Conservation (phyloP, 2,113 vertebrate genomes). For the Prietella phreatophila region DNA sequence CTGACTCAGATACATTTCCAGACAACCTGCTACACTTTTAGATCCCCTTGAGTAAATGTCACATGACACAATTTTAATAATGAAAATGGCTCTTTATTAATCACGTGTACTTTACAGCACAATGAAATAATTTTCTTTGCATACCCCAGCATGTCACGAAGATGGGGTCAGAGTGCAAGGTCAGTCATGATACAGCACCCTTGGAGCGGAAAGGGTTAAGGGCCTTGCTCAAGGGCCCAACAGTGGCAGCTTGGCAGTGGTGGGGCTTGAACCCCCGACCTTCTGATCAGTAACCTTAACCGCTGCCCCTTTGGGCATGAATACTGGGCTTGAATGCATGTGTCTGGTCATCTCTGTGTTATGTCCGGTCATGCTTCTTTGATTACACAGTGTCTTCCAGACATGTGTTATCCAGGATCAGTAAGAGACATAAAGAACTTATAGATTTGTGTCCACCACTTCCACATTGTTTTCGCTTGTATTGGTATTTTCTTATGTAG, state of each 20-base stretch:
- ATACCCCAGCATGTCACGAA: too few relatives aligned
- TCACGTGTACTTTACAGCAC: too few relatives aligned
- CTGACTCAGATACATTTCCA: conserved; percentile 1
- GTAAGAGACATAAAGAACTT: background rate
- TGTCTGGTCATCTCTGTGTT: conserved; percentile 8
- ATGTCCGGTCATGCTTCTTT: background rate
- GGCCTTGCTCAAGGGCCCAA: too few relatives aligned
- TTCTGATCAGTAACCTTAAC: too few relatives aligned
- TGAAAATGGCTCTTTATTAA: too few relatives aligned
- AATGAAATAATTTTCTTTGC: too few relatives aligned
- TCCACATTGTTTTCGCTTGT: background rate
- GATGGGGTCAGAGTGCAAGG: too few relatives aligned
- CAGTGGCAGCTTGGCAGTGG: too few relatives aligned
- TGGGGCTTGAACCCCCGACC: too few relatives aligned
- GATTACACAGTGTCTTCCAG: background rate
- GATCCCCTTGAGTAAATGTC: conserved; percentile 19
- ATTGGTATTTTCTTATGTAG: background rate
- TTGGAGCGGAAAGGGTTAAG: too few relatives aligned
- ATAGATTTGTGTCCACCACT: background rate
- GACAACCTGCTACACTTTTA: conserved; percentile 16
- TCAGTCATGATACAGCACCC: too few relatives aligned
- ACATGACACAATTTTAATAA: conserved; percentile 1
- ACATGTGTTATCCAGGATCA: background rate
- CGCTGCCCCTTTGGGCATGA: too few relatives aligned
- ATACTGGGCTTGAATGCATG: background rate